A percentile compares a stretch with the other conserved stretches of the same genome.
Evolutionary conservation across 2,113 vertebrate genomes (phyloP).

Genomic region (Nicator chloris): DNA sequence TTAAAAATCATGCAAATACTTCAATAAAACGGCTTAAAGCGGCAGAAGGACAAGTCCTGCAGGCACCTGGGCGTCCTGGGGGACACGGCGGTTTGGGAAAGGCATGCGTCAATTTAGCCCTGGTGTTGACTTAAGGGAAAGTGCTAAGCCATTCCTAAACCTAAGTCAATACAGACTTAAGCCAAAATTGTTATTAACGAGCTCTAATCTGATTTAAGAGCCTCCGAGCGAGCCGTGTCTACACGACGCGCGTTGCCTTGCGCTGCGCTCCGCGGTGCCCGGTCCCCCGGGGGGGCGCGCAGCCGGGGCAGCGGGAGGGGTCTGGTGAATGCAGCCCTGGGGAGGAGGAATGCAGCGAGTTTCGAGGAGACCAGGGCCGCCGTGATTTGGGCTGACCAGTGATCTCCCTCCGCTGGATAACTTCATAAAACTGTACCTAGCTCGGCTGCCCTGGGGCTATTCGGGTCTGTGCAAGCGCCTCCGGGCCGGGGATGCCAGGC

Average conservation of each 20-base stretch:
- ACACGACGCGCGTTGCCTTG: not conserved
- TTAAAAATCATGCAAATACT: not conserved
- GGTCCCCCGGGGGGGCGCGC: too few species aligned
- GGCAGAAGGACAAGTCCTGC: not conserved
- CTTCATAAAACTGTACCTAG: not conserved
- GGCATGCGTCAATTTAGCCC: conserved; percentile 35
- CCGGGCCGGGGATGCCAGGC: not conserved
- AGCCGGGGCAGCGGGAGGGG: not conserved
- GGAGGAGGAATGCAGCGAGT: not conserved
- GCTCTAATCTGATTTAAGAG: conserved; percentile 55
- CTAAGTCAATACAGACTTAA: conserved; percentile 65
- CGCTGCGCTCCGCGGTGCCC: not conserved
- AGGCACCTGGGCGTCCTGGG: not conserved
- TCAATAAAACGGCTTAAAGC: not conserved
- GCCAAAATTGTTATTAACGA: conserved; percentile 64
- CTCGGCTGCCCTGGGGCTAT: not conserved
- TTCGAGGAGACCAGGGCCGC: not conserved
- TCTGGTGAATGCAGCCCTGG: not conserved
- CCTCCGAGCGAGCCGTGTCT: not conserved
- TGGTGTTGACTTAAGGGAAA: conserved; percentile 58
- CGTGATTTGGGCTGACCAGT: not conserved
- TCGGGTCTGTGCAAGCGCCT: not conserved
- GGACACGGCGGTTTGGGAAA: not conserved
- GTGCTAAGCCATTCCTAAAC: conserved; percentile 59
- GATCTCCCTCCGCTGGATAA: not conserved